Evolutionary conservation across 1,140 invertebrate species (phyloP).

Genomic region (Cryptotermes secundus): DNA sequence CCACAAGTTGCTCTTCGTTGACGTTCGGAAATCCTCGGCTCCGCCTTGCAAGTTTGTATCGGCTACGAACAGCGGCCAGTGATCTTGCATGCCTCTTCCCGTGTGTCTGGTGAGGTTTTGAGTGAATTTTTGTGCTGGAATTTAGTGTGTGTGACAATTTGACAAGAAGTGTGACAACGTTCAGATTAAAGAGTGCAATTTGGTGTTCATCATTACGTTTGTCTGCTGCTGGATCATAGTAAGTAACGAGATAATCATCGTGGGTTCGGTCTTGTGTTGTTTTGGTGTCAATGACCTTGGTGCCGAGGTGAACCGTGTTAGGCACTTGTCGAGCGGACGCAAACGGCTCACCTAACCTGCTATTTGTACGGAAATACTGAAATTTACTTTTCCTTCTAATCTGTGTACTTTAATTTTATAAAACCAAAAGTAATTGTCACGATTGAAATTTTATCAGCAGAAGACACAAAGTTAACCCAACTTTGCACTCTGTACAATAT

Average conservation of each 20-base stretch:
- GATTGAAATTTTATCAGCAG: too few species aligned
- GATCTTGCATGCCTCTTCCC: constrained; percentile 8
- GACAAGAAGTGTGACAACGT: constrained; percentile 9
- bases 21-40: not conserved
- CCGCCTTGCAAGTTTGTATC: not conserved
- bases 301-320: not conserved
- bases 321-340: not conserved
- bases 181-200: not conserved
- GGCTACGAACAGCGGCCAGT: constrained; percentile 7
- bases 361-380: not conserved
- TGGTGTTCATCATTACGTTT: not conserved
- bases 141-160: constrained; percentile 14
- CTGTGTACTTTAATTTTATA: too few species aligned
- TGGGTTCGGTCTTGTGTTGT: not conserved
- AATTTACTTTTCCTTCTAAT: too few species aligned
- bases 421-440: too few species aligned
- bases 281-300: constrained; percentile 18
- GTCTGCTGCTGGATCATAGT: not conserved
- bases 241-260: not conserved
- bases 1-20: not conserved
- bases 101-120: not conserved
- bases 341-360: not conserved
- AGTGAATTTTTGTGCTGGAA: constrained; percentile 1
- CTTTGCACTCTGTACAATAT: too few species aligned
- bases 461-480: too few species aligned